Evolutionary conservation across 2,113 vertebrate species (phyloP), one percentile per base, ranked within the genome.

Genomic region (Copsychus sechellarum): DNA sequence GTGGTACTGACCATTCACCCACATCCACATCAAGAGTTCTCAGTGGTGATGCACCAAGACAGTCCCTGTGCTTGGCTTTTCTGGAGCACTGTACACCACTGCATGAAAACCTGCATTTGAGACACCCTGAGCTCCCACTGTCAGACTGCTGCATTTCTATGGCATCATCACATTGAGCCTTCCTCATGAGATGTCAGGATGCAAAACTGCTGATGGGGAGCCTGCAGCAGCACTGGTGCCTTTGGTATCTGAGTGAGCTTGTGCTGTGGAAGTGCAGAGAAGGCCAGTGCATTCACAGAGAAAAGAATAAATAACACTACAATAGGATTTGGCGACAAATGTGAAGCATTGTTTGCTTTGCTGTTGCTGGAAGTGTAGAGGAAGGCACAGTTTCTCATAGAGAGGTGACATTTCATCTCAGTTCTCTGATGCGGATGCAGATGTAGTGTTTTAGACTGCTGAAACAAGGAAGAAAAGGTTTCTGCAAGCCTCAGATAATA

Each of bases 321-420:
- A 92, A 72, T 61, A 82, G 70, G 78, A 82, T 80, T 58, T 92
- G 89, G 81, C 91, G 91, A 71, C 42, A 82, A 88, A 85, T 20
- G 50, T 3, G 3, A 85, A 72, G 58, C 43, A 87, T 64, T 87
- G 43, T 91, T 96, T 53, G 2, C 29, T 76, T 76, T 69, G 65
- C 81, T 88, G 56, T 29, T 82, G 78, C 53, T 96, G 82, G 62
- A 78, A 62, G 21, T 92, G 70, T 65, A 70, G 79, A 87, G 66
- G 66, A 89, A 95, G 69, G 61, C 73, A 88, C 24, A 47, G 47
- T 69, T 89, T 88, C 74, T 85, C 50, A 42, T 2, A 57, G 19
- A 76, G 54, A 82, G 61, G 48, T 5, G 5, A 61, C 14, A 42
- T 90, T 95, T 85, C 77, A 58, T 60, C 33, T 81, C 86, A 53